These are phyloP conservation scores for Galerucella pusilla DNA, from an alignment of 2,888 invertebrate genomes.

Conservation along the genomic window DNA sequence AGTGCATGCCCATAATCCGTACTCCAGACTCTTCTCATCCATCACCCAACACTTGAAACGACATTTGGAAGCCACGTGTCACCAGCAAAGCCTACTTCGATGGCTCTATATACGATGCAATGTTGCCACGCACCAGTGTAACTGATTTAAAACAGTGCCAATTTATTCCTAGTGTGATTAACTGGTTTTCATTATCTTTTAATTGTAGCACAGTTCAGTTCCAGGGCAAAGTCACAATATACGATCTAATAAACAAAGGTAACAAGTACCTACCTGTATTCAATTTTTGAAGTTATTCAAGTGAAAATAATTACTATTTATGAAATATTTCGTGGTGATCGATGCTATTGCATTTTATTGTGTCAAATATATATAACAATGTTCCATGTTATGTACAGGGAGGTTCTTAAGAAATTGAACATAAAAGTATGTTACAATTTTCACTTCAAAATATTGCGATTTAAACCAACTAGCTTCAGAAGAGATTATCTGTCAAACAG, in stretches of 20 bases:
- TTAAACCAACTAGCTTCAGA: no score
- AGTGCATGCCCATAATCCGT: constrained; percentile 29
- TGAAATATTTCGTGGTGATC: neutral
- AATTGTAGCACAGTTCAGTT: neutral
- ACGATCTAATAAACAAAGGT: neutral
- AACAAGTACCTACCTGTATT: neutral
- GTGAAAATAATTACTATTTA: neutral
- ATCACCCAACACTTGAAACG: constrained; percentile 35
- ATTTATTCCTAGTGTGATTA: neutral
- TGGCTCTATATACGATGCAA: constrained; percentile 19
- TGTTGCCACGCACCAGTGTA: constrained; percentile 18
- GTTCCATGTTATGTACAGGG: no score
- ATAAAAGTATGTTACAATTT: no score
- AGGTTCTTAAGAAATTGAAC: no score
- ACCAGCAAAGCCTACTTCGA: constrained; percentile 34
- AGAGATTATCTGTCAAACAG: no score
- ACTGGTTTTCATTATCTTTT: neutral
- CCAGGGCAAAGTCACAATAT: neutral
- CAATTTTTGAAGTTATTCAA: neutral
- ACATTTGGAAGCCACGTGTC: constrained; percentile 36
- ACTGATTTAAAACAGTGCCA: neutral
- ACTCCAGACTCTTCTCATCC: constrained; percentile 28
- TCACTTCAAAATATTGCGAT: no score
- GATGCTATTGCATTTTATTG: no score
- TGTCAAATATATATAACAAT: no score